Base-by-base conservation (phyloP, 2,888 invertebrate species). In the Cerceris rybyensis region DNA sequence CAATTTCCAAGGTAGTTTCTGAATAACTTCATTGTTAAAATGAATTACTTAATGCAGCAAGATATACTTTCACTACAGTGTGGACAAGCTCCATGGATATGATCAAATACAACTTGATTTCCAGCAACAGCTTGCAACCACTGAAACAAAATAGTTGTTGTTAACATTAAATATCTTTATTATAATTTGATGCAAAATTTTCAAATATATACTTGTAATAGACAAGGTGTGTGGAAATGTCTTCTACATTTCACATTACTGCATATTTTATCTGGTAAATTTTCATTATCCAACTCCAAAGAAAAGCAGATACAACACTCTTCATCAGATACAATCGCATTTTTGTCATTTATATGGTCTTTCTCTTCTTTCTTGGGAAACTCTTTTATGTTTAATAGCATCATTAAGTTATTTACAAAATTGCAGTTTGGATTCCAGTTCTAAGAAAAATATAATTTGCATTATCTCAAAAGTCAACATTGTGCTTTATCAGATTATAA, bases 251-350 rank as follows among this genome's bases (percentile, higher is more conserved):
- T 91, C n/a, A 66, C 28, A 73, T 92, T 92, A 63, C 80, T 84
- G 70, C 92, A 92, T 58, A 91, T 83, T 87, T 88, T 90, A 49
- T 90, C 85, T 11, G 92, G 90, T 54, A 87, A 71, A 59, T 80
- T 67, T 43, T 83, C 80, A 58, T 77, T 74, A 0, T 90, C 90
- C n/a, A 85, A 78, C 73, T 90, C 87, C 60, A 87, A 66, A 7
- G 85, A 87, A 52, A 88, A 92, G 75, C 92, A 92, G 80, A 92
- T 92, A 66, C 89, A 90, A 67, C 92, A 92, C 68, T 92, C 92
- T 41, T 89, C 87, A 49, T 90, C 91, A 8, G 78, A 65, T 50
- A 91, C 82, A 43, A 89, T 82, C 6, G 80, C 88, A 59, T 79
- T 72, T 13, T 82, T 43, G 14, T 83, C 67, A 9, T 77, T 14